Conservation (phyloP, 2,888 invertebrate genomes). For the Automeris io region DNA sequence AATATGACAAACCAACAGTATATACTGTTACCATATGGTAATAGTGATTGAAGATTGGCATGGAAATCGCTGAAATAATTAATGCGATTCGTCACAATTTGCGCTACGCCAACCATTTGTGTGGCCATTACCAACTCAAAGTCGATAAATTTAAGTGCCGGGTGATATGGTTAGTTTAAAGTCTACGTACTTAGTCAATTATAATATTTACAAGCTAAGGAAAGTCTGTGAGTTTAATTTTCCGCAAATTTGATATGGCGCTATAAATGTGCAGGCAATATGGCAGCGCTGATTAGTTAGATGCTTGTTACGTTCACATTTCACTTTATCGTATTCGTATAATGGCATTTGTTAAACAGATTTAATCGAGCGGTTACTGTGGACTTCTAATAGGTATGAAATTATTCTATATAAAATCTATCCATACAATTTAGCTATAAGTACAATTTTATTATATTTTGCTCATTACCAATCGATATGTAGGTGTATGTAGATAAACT, state of each 20-base stretch:
- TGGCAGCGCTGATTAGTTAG: slow-evolving; percentile 23
- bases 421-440: too few relatives aligned
- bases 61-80: slow-evolving; percentile 55
- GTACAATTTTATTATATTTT: too few relatives aligned
- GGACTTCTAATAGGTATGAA: background rate
- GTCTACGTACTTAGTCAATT: slow-evolving; percentile 68
- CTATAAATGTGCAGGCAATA: slow-evolving; percentile 44
- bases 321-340: background rate
- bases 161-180: slow-evolving; percentile 71
- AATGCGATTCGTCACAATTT: slow-evolving; percentile 59
- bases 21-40: background rate
- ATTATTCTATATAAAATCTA: background rate
- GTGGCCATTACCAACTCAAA: slow-evolving; percentile 55
- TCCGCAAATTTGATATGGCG: slow-evolving; percentile 70
- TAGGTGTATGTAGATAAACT: too few relatives aligned
- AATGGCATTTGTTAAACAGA: slow-evolving; percentile 15
- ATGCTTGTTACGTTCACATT: slow-evolving; percentile 6
- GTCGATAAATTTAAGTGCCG: slow-evolving; percentile 67
- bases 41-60: slow-evolving; percentile 14
- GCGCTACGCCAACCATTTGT: slow-evolving; percentile 56
- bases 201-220: slow-evolving; percentile 59
- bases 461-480: too few relatives aligned
- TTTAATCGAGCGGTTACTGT: slow-evolving; percentile 33
- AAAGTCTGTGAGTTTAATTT: slow-evolving; percentile 64
- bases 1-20: background rate